phyloP scores from a whole-genome alignment of 1,140 invertebrate species.

The Formica selysi region DNA sequence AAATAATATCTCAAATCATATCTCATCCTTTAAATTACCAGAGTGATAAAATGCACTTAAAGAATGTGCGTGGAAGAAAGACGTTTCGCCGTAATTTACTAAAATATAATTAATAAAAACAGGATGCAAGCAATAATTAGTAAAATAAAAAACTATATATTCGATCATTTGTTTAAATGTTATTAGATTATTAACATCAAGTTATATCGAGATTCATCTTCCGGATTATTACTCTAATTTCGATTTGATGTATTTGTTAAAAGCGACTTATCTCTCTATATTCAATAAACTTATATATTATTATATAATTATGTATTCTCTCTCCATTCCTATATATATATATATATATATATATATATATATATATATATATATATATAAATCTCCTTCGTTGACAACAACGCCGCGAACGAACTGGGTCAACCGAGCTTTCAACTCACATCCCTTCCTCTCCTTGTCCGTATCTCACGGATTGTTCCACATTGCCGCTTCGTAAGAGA shows the following conservation, averaged over 20 bases:
- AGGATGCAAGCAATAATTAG: background rate
- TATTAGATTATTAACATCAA: background rate
- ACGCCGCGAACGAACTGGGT: slow-evolving; percentile 56
- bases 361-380: slow-evolving; percentile 5
- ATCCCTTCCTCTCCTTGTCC: slow-evolving; percentile 21
- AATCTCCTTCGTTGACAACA: slow-evolving; percentile 58
- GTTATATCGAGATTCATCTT: background rate
- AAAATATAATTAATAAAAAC: background rate
- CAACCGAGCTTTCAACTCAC: slow-evolving; percentile 55
- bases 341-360: slow-evolving; percentile 7
- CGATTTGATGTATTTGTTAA: slow-evolving; percentile 22
- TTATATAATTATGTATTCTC: slow-evolving; percentile 62
- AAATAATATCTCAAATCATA: too few species aligned
- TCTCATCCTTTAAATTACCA: too few species aligned
- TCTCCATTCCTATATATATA: slow-evolving; percentile 10
- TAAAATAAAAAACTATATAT: background rate
- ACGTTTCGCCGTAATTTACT: background rate
- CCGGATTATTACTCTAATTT: slow-evolving; percentile 5
- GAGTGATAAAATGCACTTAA: too few species aligned
- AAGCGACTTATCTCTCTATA: slow-evolving; percentile 32
- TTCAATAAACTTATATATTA: slow-evolving; percentile 38
- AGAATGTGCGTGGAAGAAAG: too few species aligned
- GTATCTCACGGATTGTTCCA: slow-evolving; percentile 59
- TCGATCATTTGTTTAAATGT: background rate
- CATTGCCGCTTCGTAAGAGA: slow-evolving; percentile 52